phyloP scores from a whole-genome alignment of 2,888 invertebrate species.

The Crioceris asparagi region DNA sequence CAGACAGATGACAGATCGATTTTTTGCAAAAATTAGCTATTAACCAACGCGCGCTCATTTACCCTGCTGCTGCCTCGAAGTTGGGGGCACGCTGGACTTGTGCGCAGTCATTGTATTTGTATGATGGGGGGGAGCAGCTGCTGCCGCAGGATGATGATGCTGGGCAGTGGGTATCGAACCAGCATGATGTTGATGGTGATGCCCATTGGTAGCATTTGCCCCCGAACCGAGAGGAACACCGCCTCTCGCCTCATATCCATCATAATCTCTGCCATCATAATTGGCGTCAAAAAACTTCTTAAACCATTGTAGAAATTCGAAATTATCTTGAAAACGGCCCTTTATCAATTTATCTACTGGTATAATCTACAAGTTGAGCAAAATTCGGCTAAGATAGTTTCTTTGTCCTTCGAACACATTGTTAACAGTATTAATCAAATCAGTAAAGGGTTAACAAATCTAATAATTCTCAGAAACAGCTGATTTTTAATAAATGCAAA shows the following conservation, averaged over 20 bases:
- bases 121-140: background rate
- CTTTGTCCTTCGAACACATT: no score
- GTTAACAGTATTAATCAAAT: no score
- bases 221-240: constrained; percentile 63
- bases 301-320: constrained; percentile 99
- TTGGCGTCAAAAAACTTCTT: constrained; percentile 99
- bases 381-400: no score
- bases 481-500: no score
- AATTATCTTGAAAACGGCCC: constrained; percentile 99
- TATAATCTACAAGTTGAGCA: constrained; percentile 74
- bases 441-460: no score
- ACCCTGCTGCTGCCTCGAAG: constrained; percentile 1
- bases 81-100: background rate
- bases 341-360: constrained; percentile 98
- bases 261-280: constrained; percentile 95
- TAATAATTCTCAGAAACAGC: no score
- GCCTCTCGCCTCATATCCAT: constrained; percentile 79
- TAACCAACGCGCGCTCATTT: no score
- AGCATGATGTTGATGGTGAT: constrained; percentile 8
- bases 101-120: background rate
- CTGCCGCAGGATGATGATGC: background rate
- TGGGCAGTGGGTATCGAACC: background rate
- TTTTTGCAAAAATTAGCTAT: no score
- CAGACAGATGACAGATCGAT: no score
- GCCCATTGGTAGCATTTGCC: constrained; percentile 9